Percentiles rank a stretch among this genome's conserved stretches.
phyloP scores from a whole-genome alignment of 1,140 invertebrate species.

The Acyrthosiphon pisum region DNA sequence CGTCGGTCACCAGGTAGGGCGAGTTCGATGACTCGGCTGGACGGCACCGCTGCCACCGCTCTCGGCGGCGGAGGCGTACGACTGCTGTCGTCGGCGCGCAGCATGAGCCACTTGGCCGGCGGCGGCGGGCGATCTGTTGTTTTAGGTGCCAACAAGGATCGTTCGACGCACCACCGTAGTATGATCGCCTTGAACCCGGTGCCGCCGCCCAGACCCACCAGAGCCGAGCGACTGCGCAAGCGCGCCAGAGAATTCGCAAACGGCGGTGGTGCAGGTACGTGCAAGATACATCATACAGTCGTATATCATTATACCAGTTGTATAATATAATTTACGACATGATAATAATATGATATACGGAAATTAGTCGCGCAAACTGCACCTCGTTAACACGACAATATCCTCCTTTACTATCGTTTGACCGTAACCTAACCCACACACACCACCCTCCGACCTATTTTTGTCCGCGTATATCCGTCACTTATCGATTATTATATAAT shows the following conservation, averaged over 20 bases:
- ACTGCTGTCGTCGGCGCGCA: constrained; percentile 61
- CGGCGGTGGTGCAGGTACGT: constrained; percentile 52
- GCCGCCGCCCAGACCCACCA: constrained; percentile 65
- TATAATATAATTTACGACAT: not conserved
- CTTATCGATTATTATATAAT: not conserved
- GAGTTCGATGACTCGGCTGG: constrained; percentile 89
- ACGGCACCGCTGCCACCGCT: constrained; percentile 72
- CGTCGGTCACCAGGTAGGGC: constrained; percentile 71
- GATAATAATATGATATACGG: not conserved
- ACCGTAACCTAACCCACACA: not conserved
- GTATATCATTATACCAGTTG: not conserved
- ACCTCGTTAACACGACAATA: not conserved
- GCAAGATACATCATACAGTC: not conserved
- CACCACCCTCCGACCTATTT: not conserved
- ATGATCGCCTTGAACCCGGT: constrained; percentile 65
- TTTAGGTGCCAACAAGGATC: constrained; percentile 41
- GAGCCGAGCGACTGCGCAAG: constrained; percentile 67
- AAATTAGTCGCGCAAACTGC: not conserved
- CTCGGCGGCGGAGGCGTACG: constrained; percentile 58
- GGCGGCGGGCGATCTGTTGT: constrained; percentile 50
- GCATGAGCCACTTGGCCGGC: constrained; percentile 63
- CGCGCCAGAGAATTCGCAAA: constrained; percentile 65
- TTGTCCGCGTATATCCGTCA: not conserved
- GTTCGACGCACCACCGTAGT: constrained; percentile 63
- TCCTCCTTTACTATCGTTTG: not conserved